Evolutionary conservation across 1,140 invertebrate genomes (phyloP), one percentile per base, ranked within the genome.

Genomic region (Pseudomyrmex pallidus): DNA sequence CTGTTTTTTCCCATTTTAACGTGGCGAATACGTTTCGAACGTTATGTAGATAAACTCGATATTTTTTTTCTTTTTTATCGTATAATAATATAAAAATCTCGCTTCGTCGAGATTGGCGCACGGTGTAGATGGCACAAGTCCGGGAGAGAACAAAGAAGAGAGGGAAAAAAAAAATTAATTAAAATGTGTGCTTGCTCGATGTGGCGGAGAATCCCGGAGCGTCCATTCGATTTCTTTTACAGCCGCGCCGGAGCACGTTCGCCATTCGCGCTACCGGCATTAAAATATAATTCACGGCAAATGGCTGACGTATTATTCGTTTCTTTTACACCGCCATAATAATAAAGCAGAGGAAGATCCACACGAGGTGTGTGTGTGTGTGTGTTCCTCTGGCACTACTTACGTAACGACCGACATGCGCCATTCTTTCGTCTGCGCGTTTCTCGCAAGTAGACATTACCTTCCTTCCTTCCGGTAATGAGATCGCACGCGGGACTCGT

Each of bases 281-380:
- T 80, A 80, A 80, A 80, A 80, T 72, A 80, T 80, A 80, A 80
- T 72, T 80, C 66, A 72, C 54, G 76, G 44, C 56, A 15, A 80
- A 80, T 56, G 22, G 44, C 15, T 70, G 54, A 80, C 54, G 66
- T 80, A 80, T 72, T 61, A 80, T 70, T 70, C 76, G 54, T 59
- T 67, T 66, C 12, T n/a, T 80, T 80, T 72, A 80, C 76, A 46
- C 56, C 20, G n/a, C 20, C 66, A 72, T 72, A 72, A 80, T 80
- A 80, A 80, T 80, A 80, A 80, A 72, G 52, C 52, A 70, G 44
- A 70, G 44, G 46, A 20, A 54, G 22, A 80, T 80, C 56, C 66
- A 72, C 54, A 44, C 70, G 54, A 25, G 61, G 66, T 15, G 70
- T n/a, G 20, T 35, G 0, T 13, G 66, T 15, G 70, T n/a, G 20